Conservation (phyloP, 2,797 vertebrate species). For the Peromyscus attwateri region DNA sequence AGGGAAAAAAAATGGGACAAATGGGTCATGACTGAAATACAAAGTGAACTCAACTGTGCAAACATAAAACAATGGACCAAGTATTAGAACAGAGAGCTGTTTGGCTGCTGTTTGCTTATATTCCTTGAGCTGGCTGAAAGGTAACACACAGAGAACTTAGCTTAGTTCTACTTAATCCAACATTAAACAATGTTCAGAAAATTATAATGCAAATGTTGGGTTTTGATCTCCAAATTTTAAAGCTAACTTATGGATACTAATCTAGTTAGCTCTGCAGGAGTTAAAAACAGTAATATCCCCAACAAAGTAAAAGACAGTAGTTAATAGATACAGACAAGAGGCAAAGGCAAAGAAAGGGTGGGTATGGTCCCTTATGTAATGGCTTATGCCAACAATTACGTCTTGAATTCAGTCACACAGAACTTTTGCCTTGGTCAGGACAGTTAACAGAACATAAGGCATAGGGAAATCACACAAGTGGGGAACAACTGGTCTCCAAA, state of each 20-base stretch:
- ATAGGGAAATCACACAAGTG: not conserved
- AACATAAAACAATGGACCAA: not conserved
- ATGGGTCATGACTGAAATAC: not conserved
- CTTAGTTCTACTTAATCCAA: not conserved
- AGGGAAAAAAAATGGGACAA: not conserved
- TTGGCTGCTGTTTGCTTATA: not conserved
- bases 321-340: not conserved
- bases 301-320: not conserved
- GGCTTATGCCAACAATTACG: not conserved
- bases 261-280: not conserved
- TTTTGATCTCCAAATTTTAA: not conserved
- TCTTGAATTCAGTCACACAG: conserved; percentile 14
- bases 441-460: not conserved
- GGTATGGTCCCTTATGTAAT: not conserved
- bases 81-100: not conserved
- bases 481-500: not conserved
- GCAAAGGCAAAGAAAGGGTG: not conserved
- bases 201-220: not conserved
- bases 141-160: not conserved
- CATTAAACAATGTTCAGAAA: conserved; percentile 17
- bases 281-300: not conserved
- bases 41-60: not conserved
- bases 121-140: not conserved
- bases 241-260: not conserved
- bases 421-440: not conserved